A percentile compares a stretch with the other conserved stretches of the same genome.
Conservation (phyloP, 2,888 invertebrate species). For the Fragum sueziense region DNA sequence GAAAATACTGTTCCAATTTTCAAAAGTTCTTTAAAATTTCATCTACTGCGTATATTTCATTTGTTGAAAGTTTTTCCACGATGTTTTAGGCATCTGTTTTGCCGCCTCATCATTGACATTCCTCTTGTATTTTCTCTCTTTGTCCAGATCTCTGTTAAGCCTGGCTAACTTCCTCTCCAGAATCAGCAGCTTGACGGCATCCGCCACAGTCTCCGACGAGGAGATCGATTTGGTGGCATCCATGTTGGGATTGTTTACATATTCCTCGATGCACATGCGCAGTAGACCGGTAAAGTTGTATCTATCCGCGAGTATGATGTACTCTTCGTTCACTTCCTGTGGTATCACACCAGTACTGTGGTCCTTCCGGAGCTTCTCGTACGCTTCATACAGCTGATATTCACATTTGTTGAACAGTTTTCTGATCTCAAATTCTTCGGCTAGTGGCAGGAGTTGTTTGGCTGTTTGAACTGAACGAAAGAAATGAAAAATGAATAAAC, state of each 20-base stretch:
- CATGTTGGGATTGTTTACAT: constrained; percentile 32
- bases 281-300: constrained; percentile 35
- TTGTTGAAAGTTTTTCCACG: constrained; percentile 48
- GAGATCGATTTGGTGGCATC: constrained; percentile 29
- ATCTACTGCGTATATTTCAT: too few species aligned
- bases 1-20: too few species aligned
- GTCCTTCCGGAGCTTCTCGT: constrained; percentile 33
- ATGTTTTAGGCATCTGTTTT: constrained; percentile 28
- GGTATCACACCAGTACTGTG: constrained; percentile 34
- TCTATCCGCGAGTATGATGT: constrained; percentile 50
- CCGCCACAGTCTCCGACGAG: constrained; percentile 39
- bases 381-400: constrained; percentile 23
- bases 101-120: constrained; percentile 27
- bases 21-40: too few species aligned
- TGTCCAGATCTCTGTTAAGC: constrained; percentile 39
- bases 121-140: constrained; percentile 41
- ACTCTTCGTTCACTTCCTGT: constrained; percentile 47
- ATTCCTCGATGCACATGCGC: constrained; percentile 52
- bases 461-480: constrained; percentile 41
- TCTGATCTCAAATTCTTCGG: constrained; percentile 52
- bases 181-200: constrained; percentile 52
- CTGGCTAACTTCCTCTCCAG: constrained; percentile 47
- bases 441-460: constrained; percentile 50
- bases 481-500: not conserved
- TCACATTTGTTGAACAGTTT: constrained; percentile 39